These are phyloP conservation scores for Scotopteryx bipunctaria DNA, from an alignment of 2,888 invertebrate species.

Conservation along the genomic window DNA sequence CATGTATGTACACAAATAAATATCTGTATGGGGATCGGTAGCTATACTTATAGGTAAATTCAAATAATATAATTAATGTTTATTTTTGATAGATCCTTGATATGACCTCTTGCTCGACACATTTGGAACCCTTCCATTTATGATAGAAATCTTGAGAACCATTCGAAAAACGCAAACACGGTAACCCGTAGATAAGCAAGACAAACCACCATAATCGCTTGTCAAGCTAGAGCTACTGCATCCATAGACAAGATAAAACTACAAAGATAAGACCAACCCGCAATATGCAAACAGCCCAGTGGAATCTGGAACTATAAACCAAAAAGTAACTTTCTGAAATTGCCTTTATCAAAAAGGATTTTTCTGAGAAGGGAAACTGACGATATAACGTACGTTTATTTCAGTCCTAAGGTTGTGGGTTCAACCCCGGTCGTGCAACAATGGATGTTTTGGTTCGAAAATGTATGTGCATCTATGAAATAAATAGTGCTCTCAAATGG, in stretches of 20 bases:
- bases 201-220: conserved; percentile 45
- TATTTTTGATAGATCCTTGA: not conserved
- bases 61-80: not conserved
- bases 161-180: conserved; percentile 43
- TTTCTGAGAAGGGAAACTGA: not conserved
- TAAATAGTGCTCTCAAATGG: too few relatives aligned
- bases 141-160: conserved; percentile 35
- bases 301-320: conserved; percentile 7
- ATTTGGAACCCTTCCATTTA: conserved; percentile 1
- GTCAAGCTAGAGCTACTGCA: conserved; percentile 52
- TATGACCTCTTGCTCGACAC: not conserved
- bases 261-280: conserved; percentile 43
- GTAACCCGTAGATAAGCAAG: conserved; percentile 42
- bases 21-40: too few relatives aligned
- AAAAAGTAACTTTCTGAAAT: conserved; percentile 1
- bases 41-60: too few relatives aligned
- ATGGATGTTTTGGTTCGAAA: too few relatives aligned
- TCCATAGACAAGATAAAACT: conserved; percentile 46
- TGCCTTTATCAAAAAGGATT: not conserved
- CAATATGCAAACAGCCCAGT: conserved; percentile 39
- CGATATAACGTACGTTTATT: too few relatives aligned
- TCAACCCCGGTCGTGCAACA: too few relatives aligned
- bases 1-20: too few relatives aligned
- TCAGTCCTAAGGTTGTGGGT: too few relatives aligned
- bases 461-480: too few relatives aligned